Conservation (phyloP, 2,113 vertebrate species). For the Catharus bicknelli region DNA sequence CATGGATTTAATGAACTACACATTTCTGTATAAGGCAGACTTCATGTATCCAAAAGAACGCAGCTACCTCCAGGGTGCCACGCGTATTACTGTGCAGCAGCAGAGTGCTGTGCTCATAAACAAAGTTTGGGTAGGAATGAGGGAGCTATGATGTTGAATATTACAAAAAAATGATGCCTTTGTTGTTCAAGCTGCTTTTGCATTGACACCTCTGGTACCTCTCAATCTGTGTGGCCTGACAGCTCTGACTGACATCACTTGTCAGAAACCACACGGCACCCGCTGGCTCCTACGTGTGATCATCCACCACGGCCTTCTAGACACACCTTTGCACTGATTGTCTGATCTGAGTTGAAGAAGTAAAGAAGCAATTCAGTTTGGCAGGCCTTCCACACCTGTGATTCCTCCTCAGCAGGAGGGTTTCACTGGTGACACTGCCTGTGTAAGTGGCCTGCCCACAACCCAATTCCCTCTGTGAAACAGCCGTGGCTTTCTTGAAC, state of each 20-base stretch:
- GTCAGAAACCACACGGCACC: background rate
- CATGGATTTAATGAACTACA: background rate
- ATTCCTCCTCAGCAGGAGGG: background rate
- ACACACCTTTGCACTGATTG: background rate
- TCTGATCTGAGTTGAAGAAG: background rate
- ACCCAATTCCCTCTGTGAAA: background rate
- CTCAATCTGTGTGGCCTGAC: background rate
- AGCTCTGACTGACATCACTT: background rate
- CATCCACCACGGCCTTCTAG: background rate
- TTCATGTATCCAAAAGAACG: background rate
- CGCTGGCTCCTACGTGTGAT: accelerated
- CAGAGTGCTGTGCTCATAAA: background rate
- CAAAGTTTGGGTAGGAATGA: background rate
- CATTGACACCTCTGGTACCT: background rate
- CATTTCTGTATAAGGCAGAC: background rate
- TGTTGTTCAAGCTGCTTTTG: background rate
- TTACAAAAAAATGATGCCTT: background rate
- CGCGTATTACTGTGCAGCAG: background rate
- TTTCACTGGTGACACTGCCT: background rate
- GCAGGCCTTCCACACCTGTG: background rate
- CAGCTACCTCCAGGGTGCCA: background rate
- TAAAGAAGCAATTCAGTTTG: background rate
- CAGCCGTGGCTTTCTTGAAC: background rate
- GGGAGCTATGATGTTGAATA: background rate
- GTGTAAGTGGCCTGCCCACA: background rate